Conservation (phyloP, 2,797 vertebrate species). For the Anguilla marmorata region DNA sequence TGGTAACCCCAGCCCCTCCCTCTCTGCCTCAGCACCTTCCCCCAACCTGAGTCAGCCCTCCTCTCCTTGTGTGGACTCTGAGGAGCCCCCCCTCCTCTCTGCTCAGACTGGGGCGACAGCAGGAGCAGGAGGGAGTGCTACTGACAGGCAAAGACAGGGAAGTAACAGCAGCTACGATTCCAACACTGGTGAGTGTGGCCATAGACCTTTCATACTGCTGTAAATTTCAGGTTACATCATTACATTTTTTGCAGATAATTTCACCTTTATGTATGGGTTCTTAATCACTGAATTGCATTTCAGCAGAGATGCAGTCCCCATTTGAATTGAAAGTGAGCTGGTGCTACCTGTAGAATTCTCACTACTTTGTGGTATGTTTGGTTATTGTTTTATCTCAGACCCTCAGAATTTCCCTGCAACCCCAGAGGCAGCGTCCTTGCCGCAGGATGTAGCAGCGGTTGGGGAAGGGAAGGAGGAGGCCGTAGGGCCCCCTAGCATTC, state of each 20-base stretch:
- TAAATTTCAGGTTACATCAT: not conserved
- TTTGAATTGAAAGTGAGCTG: not conserved
- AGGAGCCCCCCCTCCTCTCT: constrained; percentile 65
- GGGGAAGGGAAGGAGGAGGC: constrained; percentile 71
- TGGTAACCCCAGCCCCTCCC: constrained; percentile 67
- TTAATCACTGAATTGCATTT: not conserved
- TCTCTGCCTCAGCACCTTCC: constrained; percentile 67
- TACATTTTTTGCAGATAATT: not conserved
- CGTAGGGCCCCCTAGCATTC: constrained; percentile 44
- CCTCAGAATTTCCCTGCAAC: constrained; percentile 66
- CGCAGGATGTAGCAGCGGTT: constrained; percentile 57
- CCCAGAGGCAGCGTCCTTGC: constrained; percentile 49
- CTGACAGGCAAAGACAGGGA: constrained; percentile 72
- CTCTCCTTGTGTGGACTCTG: constrained; percentile 74
- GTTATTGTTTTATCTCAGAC: constrained; percentile 58
- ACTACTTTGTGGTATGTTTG: not conserved
- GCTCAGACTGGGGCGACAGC: constrained; percentile 49
- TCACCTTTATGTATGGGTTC: not conserved
- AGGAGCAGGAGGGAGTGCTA: constrained; percentile 46
- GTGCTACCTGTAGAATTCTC: not conserved
- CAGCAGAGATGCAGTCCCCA: not conserved
- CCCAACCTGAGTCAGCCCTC: constrained; percentile 73
- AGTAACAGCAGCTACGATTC: constrained; percentile 85
- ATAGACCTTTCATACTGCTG: not conserved
- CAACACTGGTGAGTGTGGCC: constrained; percentile 67